Percentiles rank a stretch among this genome's conserved stretches.
Evolutionary conservation across 1,140 invertebrate genomes (phyloP).

Genomic region (Bacillus rossius): DNA sequence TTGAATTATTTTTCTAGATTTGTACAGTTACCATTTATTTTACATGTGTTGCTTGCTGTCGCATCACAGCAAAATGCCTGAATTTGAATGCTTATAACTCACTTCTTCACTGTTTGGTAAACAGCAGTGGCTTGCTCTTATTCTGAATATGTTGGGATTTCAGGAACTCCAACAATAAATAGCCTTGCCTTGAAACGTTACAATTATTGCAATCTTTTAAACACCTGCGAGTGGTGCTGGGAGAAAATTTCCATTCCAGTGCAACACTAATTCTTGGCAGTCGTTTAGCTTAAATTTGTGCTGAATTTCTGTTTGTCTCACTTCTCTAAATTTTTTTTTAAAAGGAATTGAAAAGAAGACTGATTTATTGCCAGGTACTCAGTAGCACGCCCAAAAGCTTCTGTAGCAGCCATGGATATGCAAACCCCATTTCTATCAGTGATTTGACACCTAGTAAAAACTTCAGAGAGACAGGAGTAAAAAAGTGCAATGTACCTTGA

Average conservation of each 20-base stretch:
- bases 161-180: conserved; percentile 11
- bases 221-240: background rate
- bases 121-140: conserved; percentile 10
- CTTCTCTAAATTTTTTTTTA: background rate
- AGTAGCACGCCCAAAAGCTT: conserved; percentile 4
- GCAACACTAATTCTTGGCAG: background rate
- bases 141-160: conserved; percentile 10
- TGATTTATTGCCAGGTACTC: conserved; percentile 8
- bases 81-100: conserved; percentile 19
- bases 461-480: conserved; percentile 4
- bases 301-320: background rate
- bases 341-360: conserved; percentile 2
- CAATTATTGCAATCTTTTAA: conserved; percentile 8
- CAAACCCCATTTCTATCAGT: conserved; percentile 19
- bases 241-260: background rate
- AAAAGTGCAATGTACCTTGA: too few species aligned
- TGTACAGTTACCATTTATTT: conserved; percentile 13
- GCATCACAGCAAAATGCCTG: conserved; percentile 28
- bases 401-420: conserved; percentile 15
- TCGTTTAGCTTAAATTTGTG: background rate
- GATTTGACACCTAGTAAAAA: conserved; percentile 15
- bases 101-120: conserved; percentile 15
- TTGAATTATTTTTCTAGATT: conserved; percentile 1
- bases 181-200: conserved; percentile 8
- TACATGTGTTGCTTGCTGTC: conserved; percentile 27